phyloP scores from a whole-genome alignment of 2,888 invertebrate species.

The Platycheirus rosarum region DNA sequence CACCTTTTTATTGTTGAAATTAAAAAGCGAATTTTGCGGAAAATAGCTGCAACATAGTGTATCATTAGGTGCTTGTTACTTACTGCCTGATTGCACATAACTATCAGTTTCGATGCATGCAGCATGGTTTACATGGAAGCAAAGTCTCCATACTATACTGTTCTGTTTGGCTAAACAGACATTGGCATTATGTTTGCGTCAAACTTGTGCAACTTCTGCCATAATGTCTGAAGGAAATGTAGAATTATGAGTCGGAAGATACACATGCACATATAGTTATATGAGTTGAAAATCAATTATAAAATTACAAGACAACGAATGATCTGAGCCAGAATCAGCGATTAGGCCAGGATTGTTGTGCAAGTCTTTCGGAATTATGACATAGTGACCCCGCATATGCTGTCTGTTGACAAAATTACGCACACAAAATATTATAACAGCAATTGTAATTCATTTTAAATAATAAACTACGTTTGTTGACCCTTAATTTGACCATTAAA shows the following conservation, averaged over 20 bases:
- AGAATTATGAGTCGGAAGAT: constrained; percentile 18
- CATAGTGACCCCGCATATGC: constrained; percentile 11
- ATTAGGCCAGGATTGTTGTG: constrained; percentile 3
- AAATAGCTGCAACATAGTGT: constrained; percentile 38
- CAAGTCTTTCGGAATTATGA: neutral
- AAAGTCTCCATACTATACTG: neutral
- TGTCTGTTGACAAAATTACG: neutral
- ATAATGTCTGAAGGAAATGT: constrained; percentile 10
- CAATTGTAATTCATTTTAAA: neutral
- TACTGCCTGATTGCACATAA: constrained; percentile 18
- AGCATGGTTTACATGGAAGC: too few species aligned
- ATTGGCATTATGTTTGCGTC: constrained; percentile 3
- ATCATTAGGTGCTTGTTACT: constrained; percentile 35
- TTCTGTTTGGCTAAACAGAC: constrained; percentile 31
- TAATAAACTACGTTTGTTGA: neutral
- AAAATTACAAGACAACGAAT: neutral
- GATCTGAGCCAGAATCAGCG: constrained; percentile 9
- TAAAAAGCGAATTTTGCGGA: constrained; percentile 26
- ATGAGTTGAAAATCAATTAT: constrained; percentile 33
- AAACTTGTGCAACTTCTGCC: constrained; percentile 11
- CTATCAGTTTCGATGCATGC: neutral
- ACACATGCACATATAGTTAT: neutral
- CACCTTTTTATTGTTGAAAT: constrained; percentile 48
- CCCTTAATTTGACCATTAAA: too few species aligned
- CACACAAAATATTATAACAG: constrained; percentile 12